A percentile compares a stretch with the other conserved stretches of the same genome.
phyloP scores from a whole-genome alignment of 2,113 vertebrate genomes.

The Romanogobio albipinnatus region DNA sequence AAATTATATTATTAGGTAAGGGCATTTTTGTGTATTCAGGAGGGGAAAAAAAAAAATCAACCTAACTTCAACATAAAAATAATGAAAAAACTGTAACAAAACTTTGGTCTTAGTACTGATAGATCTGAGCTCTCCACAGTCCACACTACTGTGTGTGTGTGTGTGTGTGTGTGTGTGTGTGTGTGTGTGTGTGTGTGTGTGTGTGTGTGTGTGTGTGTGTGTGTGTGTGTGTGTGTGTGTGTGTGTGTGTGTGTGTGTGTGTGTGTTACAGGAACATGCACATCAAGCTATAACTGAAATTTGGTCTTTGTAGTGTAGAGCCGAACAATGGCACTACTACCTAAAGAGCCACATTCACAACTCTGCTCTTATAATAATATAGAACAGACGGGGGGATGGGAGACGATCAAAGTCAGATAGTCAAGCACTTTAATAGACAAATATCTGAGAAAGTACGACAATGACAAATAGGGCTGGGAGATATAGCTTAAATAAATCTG shows the following conservation, averaged over 20 bases:
- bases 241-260: conserved; percentile 43
- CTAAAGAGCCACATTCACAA: conserved; percentile 65
- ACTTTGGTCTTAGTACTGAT: too few relatives aligned
- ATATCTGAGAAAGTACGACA: not conserved
- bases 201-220: conserved; percentile 37
- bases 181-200: conserved; percentile 48
- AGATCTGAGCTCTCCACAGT: not conserved
- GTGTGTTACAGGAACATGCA: conserved; percentile 61
- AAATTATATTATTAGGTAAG: too few relatives aligned
- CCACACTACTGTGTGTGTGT: conserved; percentile 47
- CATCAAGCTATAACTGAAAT: conserved; percentile 70
- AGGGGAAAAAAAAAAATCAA: too few relatives aligned
- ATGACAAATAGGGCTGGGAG: not conserved
- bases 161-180: conserved; percentile 40
- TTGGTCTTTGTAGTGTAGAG: too few relatives aligned
- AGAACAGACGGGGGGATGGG: conserved; percentile 24
- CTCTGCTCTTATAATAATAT: conserved; percentile 31
- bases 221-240: conserved; percentile 49
- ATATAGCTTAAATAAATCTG: not conserved
- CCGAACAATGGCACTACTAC: too few relatives aligned
- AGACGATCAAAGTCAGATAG: not conserved
- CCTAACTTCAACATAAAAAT: too few relatives aligned
- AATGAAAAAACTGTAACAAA: too few relatives aligned
- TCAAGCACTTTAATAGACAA: not conserved
- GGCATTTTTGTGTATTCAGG: too few relatives aligned